A percentile compares a stretch with the other conserved stretches of the same genome.
Conservation (phyloP, 2,113 vertebrate species). For the Thamnaconus septentrionalis region DNA sequence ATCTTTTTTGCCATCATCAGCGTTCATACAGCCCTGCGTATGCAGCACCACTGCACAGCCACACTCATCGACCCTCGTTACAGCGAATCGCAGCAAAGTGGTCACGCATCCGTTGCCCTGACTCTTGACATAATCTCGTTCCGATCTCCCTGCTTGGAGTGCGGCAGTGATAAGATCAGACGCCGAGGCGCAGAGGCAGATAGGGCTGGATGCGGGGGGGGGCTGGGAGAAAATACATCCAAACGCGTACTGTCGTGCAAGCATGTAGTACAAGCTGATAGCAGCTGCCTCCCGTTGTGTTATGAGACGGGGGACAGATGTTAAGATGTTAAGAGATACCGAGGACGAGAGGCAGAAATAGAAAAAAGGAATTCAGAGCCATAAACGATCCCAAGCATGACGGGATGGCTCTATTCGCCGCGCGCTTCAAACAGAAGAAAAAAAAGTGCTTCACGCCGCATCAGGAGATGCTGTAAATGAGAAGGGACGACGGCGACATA, state of each 20-base stretch:
- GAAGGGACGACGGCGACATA: too few relatives aligned
- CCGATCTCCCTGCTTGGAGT: constrained; percentile 4
- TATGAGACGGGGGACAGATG: background rate
- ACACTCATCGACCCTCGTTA: constrained; percentile 3
- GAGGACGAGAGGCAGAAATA: too few relatives aligned
- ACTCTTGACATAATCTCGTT: constrained; percentile 5
- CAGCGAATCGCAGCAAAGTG: constrained; percentile 11
- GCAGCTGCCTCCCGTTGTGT: background rate
- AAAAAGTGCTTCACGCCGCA: too few relatives aligned
- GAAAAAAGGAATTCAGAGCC: too few relatives aligned
- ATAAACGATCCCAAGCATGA: too few relatives aligned
- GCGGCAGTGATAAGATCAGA: constrained; percentile 21
- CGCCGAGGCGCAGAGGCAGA: background rate
- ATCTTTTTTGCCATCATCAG: background rate
- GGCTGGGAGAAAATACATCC: too few relatives aligned
- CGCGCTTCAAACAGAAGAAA: too few relatives aligned
- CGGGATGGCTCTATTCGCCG: too few relatives aligned
- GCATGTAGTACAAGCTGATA: constrained; percentile 3
- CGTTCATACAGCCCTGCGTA: too few relatives aligned
- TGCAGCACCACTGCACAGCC: background rate
- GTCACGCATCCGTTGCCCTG: constrained; percentile 4
- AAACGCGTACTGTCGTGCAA: background rate
- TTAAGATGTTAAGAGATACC: background rate
- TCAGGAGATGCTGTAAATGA: too few relatives aligned
- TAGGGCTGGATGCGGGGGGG: too few relatives aligned